Evolutionary conservation across 2,113 vertebrate genomes (phyloP).

Genomic region (Neogale vison): DNA sequence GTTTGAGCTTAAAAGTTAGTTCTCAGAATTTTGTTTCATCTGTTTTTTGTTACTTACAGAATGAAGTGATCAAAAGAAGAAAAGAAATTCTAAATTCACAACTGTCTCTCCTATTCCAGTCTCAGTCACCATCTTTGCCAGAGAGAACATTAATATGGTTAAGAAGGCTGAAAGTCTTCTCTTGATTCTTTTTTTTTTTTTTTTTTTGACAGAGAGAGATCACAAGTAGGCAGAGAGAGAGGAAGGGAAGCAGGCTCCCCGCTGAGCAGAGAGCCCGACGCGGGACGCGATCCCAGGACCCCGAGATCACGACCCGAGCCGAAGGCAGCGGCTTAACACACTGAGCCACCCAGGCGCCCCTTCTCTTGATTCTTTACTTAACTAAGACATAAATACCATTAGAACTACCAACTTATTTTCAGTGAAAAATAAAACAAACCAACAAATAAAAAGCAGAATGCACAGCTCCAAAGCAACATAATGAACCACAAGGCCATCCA

Average conservation of each 20-base stretch:
- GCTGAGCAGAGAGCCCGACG: no score
- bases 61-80: neutral
- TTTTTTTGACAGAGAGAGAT: no score
- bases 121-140: neutral
- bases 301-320: no score
- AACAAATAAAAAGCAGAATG: neutral
- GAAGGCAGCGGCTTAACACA: no score
- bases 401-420: neutral
- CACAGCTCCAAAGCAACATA: neutral
- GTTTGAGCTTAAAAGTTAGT: neutral
- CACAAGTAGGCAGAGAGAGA: no score
- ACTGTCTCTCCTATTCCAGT: neutral
- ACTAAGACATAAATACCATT: neutral
- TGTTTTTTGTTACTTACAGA: conserved; percentile 3
- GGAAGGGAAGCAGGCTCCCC: no score
- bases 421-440: conserved; percentile 31
- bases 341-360: no score
- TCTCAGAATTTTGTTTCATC: neutral
- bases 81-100: conserved; percentile 13
- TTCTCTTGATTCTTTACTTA: conserved; percentile 33
- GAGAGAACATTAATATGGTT: neutral
- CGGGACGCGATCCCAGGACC: no score
- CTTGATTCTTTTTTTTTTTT: conserved; percentile 41
- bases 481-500: neutral
- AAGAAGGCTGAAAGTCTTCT: neutral